Base-by-base conservation (phyloP, 2,888 invertebrate species). In the Caenorhabditis sinica region DNA sequence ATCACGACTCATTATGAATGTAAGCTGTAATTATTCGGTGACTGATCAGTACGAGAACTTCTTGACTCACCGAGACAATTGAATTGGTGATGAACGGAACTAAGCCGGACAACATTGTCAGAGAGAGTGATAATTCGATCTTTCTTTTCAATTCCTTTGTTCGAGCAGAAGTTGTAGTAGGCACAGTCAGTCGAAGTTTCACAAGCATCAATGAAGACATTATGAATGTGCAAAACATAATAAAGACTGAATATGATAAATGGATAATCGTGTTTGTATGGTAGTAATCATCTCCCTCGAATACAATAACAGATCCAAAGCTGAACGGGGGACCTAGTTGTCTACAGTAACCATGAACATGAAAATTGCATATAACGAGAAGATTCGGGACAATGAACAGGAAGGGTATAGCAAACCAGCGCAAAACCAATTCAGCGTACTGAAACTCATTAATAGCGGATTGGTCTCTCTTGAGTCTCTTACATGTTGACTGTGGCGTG, bases 71-170 rank as follows among this genome's bases (percentile, higher is more conserved):
- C 43, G 82, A 75, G 23, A 60, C 66, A 33, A 82, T 82, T 20
- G 73, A 63, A 28, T 82, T 75, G 0, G 74, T 82, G 9, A 82
- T 53, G 33, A 72, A 75, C 25, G 82, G 82, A 23, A 82, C 75
- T 1, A 75, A 30, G 33, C 74, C 58, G 0, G 82, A 82, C 0
- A 75, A 13, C 30, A 73, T 75, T 30, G 82, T 71, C 13, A 82
- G n/a, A 0, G 71, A 61, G 17, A 82, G 45, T 8, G 82, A 82
- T 13, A 75, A 23, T 36, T 82, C 82, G 0, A 60, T 60, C 15
- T 66, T 60, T 23, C 25, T 51, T 30, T 23, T 60, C 30, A 68
- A 28, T 40, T 49, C 30, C 28, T 68, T 74, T 17, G 81, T 81
- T 36, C 68, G 9, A 13, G n/a, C 53, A 0, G 73, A 74, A 13